Percentiles rank a stretch among this genome's conserved stretches.
phyloP scores from a whole-genome alignment of 2,888 invertebrate genomes.

The Noctua comes region DNA sequence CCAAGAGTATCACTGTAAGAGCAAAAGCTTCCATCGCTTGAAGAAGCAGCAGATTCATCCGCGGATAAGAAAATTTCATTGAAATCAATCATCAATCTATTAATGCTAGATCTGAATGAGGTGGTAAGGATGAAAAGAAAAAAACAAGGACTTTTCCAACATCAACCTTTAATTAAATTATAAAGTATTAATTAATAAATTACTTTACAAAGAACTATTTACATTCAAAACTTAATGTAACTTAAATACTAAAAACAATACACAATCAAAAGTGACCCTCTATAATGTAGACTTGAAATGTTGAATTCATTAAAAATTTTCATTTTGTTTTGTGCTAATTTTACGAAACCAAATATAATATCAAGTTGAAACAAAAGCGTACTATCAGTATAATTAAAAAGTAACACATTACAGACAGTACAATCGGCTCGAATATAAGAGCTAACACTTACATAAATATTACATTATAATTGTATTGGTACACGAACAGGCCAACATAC shows the following conservation, averaged over 20 bases:
- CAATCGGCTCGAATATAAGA: background rate
- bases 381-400: background rate
- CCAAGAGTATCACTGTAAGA: no score
- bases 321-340: constrained; percentile 29
- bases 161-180: constrained; percentile 84
- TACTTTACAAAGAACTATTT: constrained; percentile 75
- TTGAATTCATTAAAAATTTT: constrained; percentile 33
- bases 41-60: no score
- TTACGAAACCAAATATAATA: constrained; percentile 24
- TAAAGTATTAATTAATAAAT: constrained; percentile 74
- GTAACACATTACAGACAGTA: background rate
- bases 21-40: no score
- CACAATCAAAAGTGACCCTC: constrained; percentile 35
- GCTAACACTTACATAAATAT: background rate
- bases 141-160: constrained; percentile 70
- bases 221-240: constrained; percentile 62
- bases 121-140: constrained; percentile 54
- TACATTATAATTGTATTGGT: background rate
- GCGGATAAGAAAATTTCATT: no score
- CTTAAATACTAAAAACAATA: constrained; percentile 42
- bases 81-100: no score
- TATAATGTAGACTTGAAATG: constrained; percentile 39
- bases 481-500: no score
- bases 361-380: background rate
- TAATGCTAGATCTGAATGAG: background rate